Evolutionary conservation across 2,888 invertebrate species (phyloP), one percentile per base, ranked within the genome.

Genomic region (Caradrina clavipalpis): DNA sequence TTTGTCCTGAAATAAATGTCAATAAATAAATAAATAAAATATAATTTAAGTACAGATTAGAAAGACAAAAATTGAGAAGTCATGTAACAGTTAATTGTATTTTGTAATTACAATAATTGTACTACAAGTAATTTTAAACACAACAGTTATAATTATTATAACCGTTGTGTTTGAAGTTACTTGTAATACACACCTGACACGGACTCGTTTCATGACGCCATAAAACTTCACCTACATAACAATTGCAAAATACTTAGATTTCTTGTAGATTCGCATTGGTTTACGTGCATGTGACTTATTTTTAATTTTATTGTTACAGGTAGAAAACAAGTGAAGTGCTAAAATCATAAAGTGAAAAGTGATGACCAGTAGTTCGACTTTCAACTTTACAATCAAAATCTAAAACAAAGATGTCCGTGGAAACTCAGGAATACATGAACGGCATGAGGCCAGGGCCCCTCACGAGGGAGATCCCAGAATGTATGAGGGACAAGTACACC

Each of bases 401-500:
- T 8, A 53, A 73, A 63, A 56, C 22, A 69, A 90, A 86, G 83
- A 93, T 94, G 94, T 90, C 93, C 15, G 88, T 87, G 61, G 93
- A 95, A 85, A 91, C 93, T 6, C 93, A 94, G 76, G 95, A 95
- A 76, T 95, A 95, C 75, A 88, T 94, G 51, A 94, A 93, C 71
- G 96, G 95, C 53, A 89, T 93, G 88, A 89, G 88, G 84, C 93
- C 92, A 2, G 96, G 96, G 1, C 95, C 96, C 42, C 88, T 96
- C 10, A 95, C 95, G 0, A 89, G 94, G 62, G 95, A 96, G 83
- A 96, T 96, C 49, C 96, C 96, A 13, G 95, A 95, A 69, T 96
- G 96, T 76, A 95, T 96, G 95, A 84, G 96, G 61, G 91, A 95
- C 78, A 95, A 96, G 68, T 94, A 94, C 73, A 95, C 97, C 72